Base-by-base conservation (phyloP, 2,797 vertebrate genomes). In the Atherinosoma microstoma region DNA sequence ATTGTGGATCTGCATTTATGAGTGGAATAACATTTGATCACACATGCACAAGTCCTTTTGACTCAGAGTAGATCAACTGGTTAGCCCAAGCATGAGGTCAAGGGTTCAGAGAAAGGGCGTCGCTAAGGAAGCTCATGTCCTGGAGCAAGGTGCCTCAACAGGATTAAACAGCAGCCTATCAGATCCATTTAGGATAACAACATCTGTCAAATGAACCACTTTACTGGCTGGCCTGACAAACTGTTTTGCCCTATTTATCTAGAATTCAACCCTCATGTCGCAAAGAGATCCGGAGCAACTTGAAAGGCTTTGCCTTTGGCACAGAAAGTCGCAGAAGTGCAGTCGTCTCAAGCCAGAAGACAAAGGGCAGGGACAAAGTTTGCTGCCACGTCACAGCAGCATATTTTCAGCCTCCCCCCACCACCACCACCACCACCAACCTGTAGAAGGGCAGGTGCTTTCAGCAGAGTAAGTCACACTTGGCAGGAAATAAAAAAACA, bases 131-230 rank as follows among this genome's bases (percentile, higher is more conserved):
- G 78, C 78, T 63, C 76, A 76, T 64, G 81, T 89, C 89, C 89
- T 67, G 64, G 69, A 92, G 91, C 88, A 90, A 91, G 86, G 87
- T 91, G 80, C 79, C 78, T 89, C 87, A 92, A 90, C 88, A 82
- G 92, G 90, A 94, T 93, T 93, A 91, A 90, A 90, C 89, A 69
- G 62, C 77, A 73, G 78, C 85, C 88, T 88, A 87, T 90, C 83
- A 87, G 86, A 92, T 91, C 87, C 73, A 88, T 87, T 90, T 86
- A 73, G 77, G 86, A 91, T 91, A 91, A 90, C 82, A 89, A 82
- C 91, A 92, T 90, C 90, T 90, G 90, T 87, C 82, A 90, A 88
- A 88, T 87, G 67, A 91, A 79, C 82, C 84, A 84, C 87, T 91
- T 91, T 76, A 87, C 66, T 62, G 61, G 58, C 78, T 42, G 56